Evolutionary conservation across 2,797 vertebrate genomes (phyloP).

Genomic region (Buphagus erythrorhynchus): DNA sequence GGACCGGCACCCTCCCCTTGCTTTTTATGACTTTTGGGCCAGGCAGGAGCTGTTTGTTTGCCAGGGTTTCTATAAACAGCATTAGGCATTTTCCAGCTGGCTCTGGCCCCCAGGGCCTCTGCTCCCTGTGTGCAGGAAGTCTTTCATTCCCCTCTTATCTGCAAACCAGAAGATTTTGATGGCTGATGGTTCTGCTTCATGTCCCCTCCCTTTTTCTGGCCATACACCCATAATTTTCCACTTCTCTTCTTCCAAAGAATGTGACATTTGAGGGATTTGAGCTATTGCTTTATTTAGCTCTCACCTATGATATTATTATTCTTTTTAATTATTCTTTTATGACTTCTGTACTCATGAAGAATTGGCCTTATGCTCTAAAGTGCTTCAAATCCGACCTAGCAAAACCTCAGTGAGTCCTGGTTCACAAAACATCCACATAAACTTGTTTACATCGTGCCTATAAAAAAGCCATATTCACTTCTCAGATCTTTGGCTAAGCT

Average conservation of each 20-base stretch:
- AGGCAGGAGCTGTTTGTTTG: neutral
- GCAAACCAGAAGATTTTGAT: conserved; percentile 5
- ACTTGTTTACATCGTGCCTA: conserved; percentile 18
- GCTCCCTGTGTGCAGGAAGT: conserved; percentile 10
- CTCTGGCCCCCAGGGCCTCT: neutral
- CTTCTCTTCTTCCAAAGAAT: neutral
- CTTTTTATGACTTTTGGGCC: neutral
- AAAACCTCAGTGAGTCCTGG: neutral
- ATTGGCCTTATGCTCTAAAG: neutral
- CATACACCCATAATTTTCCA: neutral
- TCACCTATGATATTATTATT: neutral
- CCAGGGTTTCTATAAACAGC: neutral
- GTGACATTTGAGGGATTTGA: neutral
- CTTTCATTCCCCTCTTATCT: conserved; percentile 48
- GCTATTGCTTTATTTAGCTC: conserved; percentile 6
- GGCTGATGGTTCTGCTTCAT: neutral
- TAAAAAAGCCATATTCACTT: neutral
- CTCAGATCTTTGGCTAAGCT: neutral
- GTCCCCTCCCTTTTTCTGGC: neutral
- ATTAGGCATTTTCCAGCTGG: neutral
- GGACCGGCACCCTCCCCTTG: neutral
- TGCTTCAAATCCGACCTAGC: neutral
- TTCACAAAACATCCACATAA: neutral
- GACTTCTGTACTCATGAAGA: neutral
- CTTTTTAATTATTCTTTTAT: neutral